Evolutionary conservation across 2,113 vertebrate genomes (phyloP).

Genomic region (Oncorhynchus gorbuscha): DNA sequence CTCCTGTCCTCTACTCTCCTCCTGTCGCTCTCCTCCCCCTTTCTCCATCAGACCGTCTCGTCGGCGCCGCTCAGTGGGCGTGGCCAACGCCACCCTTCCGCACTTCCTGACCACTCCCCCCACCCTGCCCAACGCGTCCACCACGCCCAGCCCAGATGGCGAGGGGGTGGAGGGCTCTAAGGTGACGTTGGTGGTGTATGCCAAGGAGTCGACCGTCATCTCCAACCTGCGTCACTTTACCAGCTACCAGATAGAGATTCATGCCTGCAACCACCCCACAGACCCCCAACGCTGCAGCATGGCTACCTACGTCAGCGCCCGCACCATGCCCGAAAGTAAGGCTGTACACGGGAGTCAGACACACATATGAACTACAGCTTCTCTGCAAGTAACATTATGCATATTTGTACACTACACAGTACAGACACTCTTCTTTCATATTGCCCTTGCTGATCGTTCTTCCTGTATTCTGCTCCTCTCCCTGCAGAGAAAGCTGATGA

Average conservation of each 20-base stretch:
- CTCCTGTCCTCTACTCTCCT: too few relatives aligned
- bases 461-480: slow-evolving; percentile 2
- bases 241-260: slow-evolving; percentile 94
- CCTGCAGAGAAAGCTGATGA: slow-evolving; percentile 88
- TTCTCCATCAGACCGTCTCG: slow-evolving; percentile 76
- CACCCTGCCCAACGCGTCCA: slow-evolving; percentile 57
- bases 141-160: slow-evolving; percentile 43
- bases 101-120: slow-evolving; percentile 61
- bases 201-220: slow-evolving; percentile 88
- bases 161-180: slow-evolving; percentile 54
- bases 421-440: too few relatives aligned
- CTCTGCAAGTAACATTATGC: too few relatives aligned
- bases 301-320: slow-evolving; percentile 87
- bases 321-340: slow-evolving; percentile 94
- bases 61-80: slow-evolving; percentile 81
- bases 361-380: too few relatives aligned
- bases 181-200: slow-evolving; percentile 79
- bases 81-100: slow-evolving; percentile 74
- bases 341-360: too few relatives aligned
- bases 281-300: slow-evolving; percentile 83
- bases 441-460: too few relatives aligned
- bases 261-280: slow-evolving; percentile 86
- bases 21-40: not conserved
- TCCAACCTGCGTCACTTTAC: slow-evolving; percentile 92
- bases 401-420: too few relatives aligned